Conservation (phyloP, 2,797 vertebrate genomes). For the Anguilla megastoma region DNA sequence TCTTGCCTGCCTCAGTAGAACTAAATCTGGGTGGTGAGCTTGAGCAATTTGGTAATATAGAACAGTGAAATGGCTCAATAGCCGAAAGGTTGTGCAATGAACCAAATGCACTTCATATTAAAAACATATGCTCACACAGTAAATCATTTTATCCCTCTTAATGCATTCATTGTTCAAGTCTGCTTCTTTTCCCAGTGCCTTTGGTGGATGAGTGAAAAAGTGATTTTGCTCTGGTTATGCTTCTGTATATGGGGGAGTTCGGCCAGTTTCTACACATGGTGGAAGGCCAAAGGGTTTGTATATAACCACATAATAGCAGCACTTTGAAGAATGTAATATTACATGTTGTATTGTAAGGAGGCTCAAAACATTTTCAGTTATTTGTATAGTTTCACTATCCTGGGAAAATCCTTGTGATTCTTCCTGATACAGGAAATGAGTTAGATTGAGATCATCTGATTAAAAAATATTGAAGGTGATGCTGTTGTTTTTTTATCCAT, state of each 20-base stretch:
- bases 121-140: background rate
- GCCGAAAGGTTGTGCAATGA: background rate
- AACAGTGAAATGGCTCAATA: background rate
- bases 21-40: background rate
- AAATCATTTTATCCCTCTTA: background rate
- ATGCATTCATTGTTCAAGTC: background rate
- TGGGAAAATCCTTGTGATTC: background rate
- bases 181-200: background rate
- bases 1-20: background rate
- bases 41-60: background rate
- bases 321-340: constrained; percentile 7
- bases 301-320: background rate
- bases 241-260: background rate
- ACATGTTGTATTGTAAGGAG: background rate
- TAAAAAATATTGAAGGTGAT: background rate
- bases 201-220: background rate
- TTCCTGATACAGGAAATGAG: background rate
- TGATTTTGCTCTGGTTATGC: background rate
- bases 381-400: background rate
- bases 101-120: background rate
- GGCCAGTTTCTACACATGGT: background rate
- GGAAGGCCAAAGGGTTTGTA: background rate
- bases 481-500: background rate
- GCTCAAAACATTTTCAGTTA: background rate
- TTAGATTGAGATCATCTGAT: background rate